Evolutionary conservation across 1,140 invertebrate genomes (phyloP).

Genomic region (Himalopsyche phryganea): DNA sequence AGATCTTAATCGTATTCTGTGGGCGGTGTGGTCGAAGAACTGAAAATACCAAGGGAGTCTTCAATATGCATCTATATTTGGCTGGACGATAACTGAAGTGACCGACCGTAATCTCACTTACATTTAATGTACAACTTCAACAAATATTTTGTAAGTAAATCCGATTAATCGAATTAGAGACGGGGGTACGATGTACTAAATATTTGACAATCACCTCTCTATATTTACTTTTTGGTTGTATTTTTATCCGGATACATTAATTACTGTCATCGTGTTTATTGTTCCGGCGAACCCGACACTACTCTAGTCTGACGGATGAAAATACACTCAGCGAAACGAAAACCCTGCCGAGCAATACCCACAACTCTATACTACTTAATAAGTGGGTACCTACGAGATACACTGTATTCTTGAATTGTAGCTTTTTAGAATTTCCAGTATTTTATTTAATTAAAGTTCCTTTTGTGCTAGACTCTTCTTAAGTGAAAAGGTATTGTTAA

Average conservation of each 20-base stretch:
- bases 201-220: not conserved
- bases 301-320: not conserved
- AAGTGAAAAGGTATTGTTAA: constrained; percentile 5
- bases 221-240: not conserved
- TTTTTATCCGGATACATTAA: constrained; percentile 5
- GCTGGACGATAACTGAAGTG: too few relatives aligned
- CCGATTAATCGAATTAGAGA: too few relatives aligned
- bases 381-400: too few relatives aligned
- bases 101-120: too few relatives aligned
- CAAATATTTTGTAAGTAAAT: too few relatives aligned
- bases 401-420: not conserved
- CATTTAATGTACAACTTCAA: too few relatives aligned
- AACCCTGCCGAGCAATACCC: not conserved
- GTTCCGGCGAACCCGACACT: constrained; percentile 1
- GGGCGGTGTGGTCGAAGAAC: too few relatives aligned
- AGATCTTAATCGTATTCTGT: too few relatives aligned
- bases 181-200: too few relatives aligned
- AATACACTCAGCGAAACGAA: not conserved
- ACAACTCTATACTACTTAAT: not conserved
- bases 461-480: not conserved
- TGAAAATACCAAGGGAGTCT: too few relatives aligned
- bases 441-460: constrained; percentile 9
- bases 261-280: constrained; percentile 1
- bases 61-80: too few relatives aligned
- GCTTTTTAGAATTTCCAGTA: constrained; percentile 6